A percentile compares a stretch with the other conserved stretches of the same genome.
Evolutionary conservation across 2,113 vertebrate genomes (phyloP).

Genomic region (Leucopsar rothschildi): DNA sequence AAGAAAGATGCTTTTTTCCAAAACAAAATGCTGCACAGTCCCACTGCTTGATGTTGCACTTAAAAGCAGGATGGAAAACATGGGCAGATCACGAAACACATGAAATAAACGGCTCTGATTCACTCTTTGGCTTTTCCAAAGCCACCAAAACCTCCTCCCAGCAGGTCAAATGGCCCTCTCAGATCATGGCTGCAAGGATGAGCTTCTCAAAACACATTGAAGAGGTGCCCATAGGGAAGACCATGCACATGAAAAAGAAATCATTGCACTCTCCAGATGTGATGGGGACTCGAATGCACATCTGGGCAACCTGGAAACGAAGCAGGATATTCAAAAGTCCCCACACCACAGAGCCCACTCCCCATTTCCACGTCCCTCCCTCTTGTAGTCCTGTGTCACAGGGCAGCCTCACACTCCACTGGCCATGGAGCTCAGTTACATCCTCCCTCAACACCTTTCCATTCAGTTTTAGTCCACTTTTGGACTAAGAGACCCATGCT

Average conservation of each 20-base stretch:
- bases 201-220: not conserved
- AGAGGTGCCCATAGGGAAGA: not conserved
- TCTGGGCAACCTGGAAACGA: not conserved
- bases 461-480: not conserved
- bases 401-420: not conserved
- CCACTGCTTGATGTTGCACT: not conserved
- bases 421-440: not conserved
- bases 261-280: not conserved
- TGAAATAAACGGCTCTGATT: not conserved
- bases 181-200: not conserved
- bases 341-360: not conserved
- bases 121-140: not conserved
- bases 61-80: constrained; percentile 8
- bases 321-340: not conserved
- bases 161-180: not conserved
- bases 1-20: constrained; percentile 13
- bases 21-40: not conserved
- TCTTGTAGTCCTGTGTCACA: accelerated
- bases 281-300: accelerated
- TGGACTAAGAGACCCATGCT: not conserved
- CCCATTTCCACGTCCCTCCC: not conserved
- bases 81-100: not conserved
- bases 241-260: accelerated
- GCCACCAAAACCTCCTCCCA: not conserved
- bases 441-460: not conserved